Conservation (phyloP, 2,888 invertebrate genomes). For the Allacma fusca region DNA sequence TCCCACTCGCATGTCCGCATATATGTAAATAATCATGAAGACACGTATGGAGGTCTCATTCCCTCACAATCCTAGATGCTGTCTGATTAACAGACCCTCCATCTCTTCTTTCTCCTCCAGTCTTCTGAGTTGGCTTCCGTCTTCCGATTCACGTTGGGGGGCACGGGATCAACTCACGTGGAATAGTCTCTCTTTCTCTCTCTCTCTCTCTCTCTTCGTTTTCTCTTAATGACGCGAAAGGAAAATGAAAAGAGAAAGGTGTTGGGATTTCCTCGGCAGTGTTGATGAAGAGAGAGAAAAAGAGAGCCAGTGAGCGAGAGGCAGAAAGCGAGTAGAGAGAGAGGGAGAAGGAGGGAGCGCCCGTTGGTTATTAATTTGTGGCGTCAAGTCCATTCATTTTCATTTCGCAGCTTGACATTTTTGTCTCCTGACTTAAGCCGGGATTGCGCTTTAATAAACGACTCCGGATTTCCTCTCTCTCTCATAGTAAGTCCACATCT, state of each 20-base stretch:
- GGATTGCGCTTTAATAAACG: constrained; percentile 39
- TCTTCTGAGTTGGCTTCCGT: neutral
- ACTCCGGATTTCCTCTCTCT: constrained; percentile 17
- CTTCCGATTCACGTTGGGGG: too few species aligned
- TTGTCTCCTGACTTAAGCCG: constrained; percentile 36
- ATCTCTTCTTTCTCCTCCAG: neutral
- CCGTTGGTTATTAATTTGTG: constrained; percentile 2
- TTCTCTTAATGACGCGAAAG: neutral
- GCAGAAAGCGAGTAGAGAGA: neutral
- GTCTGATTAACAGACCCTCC: neutral
- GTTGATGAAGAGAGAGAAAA: constrained; percentile 38
- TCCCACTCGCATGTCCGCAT: neutral
- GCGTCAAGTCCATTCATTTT: constrained; percentile 22
- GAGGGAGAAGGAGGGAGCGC: neutral
- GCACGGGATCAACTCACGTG: too few species aligned
- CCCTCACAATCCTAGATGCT: neutral
- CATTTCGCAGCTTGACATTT: constrained; percentile 43
- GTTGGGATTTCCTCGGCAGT: constrained; percentile 41
- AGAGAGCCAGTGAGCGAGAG: constrained; percentile 8
- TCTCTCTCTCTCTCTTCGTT: too few species aligned
- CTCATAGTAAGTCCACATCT: neutral
- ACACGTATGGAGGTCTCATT: too few species aligned
- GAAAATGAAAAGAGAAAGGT: constrained; percentile 43
- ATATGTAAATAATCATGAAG: too few species aligned
- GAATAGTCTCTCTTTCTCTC: too few species aligned